A percentile compares a stretch with the other conserved stretches of the same genome.
Conservation (phyloP, 2,888 invertebrate species). For the Coremacera marginata region DNA sequence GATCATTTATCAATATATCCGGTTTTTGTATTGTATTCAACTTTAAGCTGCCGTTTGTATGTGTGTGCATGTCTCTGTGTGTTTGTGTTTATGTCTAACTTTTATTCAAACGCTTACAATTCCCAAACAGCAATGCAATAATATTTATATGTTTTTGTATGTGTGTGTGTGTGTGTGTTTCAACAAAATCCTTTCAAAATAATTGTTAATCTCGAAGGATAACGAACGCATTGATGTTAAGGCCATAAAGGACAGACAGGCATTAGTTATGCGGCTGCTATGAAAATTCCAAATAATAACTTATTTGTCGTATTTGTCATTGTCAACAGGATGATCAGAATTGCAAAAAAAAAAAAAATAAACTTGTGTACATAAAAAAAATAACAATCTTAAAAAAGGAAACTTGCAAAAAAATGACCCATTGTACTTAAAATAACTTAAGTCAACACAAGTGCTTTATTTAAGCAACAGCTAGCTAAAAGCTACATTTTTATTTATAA, state of each 20-base stretch:
- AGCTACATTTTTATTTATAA: too few species aligned
- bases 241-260: too few species aligned
- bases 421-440: too few species aligned
- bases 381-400: background rate
- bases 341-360: background rate
- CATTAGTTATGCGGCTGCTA: too few species aligned
- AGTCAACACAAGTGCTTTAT: too few species aligned
- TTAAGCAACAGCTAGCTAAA: too few species aligned
- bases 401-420: background rate
- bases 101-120: slow-evolving; percentile 31
- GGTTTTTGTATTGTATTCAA: slow-evolving; percentile 46
- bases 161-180: slow-evolving; percentile 5
- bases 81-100: slow-evolving; percentile 26
- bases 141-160: background rate
- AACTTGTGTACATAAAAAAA: background rate
- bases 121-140: background rate
- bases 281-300: too few species aligned
- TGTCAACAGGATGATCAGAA: too few species aligned
- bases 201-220: slow-evolving; percentile 23
- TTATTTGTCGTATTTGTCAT: too few species aligned
- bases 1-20: slow-evolving; percentile 64
- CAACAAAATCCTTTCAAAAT: slow-evolving; percentile 7
- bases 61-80: slow-evolving; percentile 12
- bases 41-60: background rate
- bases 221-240: background rate